phyloP scores from a whole-genome alignment of 2,797 vertebrate genomes.

The Loriculus beryllinus region DNA sequence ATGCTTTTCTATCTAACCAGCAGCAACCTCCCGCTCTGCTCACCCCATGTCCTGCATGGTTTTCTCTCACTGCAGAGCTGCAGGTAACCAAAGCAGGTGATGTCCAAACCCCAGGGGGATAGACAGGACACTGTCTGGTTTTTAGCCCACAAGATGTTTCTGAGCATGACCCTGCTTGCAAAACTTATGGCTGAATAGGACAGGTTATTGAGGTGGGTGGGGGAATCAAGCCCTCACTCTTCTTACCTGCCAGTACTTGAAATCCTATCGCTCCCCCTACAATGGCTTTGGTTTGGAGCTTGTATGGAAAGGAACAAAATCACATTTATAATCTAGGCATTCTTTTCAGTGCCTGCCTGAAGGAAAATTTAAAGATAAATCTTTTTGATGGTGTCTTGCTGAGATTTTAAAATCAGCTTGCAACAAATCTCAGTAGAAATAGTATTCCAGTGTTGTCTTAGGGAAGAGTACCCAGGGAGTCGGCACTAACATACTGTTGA shows the following conservation, averaged over 20 bases:
- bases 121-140: background rate
- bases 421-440: background rate
- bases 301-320: background rate
- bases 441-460: background rate
- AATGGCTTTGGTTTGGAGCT: background rate
- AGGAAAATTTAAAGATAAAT: background rate
- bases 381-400: background rate
- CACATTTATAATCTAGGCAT: background rate
- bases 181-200: background rate
- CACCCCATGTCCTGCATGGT: rapidly evolving
- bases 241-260: rapidly evolving
- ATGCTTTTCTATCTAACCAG: background rate
- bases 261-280: background rate
- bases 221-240: background rate
- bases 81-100: background rate
- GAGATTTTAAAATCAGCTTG: background rate
- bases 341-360: background rate
- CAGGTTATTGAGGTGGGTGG: rapidly evolving
- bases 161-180: background rate
- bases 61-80: background rate
- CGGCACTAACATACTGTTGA: background rate
- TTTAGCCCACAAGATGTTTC: background rate
- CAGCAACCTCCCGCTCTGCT: background rate
- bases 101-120: background rate
- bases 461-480: background rate